phyloP scores from a whole-genome alignment of 2,888 invertebrate species.

The Erannis defoliaria region DNA sequence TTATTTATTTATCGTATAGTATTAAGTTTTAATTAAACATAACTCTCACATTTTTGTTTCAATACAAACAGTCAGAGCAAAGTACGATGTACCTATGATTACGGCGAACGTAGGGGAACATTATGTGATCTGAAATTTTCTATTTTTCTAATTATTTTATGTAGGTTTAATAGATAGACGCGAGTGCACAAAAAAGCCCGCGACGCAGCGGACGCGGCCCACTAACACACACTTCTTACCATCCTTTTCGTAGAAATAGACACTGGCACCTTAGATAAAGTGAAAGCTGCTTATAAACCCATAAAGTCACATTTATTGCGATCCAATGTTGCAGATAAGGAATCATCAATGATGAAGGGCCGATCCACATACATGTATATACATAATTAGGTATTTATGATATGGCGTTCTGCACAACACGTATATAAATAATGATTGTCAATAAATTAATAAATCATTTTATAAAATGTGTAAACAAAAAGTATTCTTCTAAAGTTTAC shows the following conservation, averaged over 20 bases:
- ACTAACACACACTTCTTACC: slow-evolving; percentile 84
- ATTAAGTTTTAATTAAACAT: slow-evolving; percentile 40
- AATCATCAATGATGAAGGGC: slow-evolving; percentile 48
- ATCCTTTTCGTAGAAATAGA: slow-evolving; percentile 84
- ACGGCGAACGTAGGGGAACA: slow-evolving; percentile 15
- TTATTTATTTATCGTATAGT: slow-evolving; percentile 50
- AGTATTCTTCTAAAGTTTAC: slow-evolving; percentile 32
- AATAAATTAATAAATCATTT: slow-evolving; percentile 31
- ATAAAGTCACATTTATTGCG: slow-evolving; percentile 80
- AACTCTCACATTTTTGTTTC: slow-evolving; percentile 10
- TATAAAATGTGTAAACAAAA: slow-evolving; percentile 12
- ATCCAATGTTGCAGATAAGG: slow-evolving; percentile 65
- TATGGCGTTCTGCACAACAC: not conserved
- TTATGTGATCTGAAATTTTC: slow-evolving; percentile 55
- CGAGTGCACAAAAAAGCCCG: slow-evolving; percentile 71
- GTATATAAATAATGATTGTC: slow-evolving; percentile 1
- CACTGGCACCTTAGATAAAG: slow-evolving; percentile 79
- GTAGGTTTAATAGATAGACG: slow-evolving; percentile 70
- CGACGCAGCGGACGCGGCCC: slow-evolving; percentile 79
- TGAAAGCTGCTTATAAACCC: slow-evolving; percentile 82
- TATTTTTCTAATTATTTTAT: slow-evolving; percentile 78
- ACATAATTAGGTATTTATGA: slow-evolving; percentile 5
- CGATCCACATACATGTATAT: slow-evolving; percentile 8
- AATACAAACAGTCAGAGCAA: not conserved
- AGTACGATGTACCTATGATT: not conserved